Percentiles rank a stretch among this genome's conserved stretches.
Evolutionary conservation across 2,797 vertebrate genomes (phyloP).

Genomic region (Channa striata): DNA sequence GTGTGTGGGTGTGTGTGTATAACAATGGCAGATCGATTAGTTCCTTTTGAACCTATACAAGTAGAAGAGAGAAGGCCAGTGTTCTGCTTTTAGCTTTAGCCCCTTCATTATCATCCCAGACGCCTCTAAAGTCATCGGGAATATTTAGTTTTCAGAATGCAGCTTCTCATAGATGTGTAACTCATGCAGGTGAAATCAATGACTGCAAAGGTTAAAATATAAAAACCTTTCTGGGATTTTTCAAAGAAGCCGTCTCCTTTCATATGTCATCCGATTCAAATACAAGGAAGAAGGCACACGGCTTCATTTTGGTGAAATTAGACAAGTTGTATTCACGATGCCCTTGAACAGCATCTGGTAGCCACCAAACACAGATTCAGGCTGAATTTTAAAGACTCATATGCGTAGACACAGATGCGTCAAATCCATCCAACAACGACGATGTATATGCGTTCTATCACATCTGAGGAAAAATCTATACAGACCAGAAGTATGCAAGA

Average conservation of each 20-base stretch:
- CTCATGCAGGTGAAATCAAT: constrained; percentile 34
- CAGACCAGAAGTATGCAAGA: constrained; percentile 54
- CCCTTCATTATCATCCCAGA: constrained; percentile 7
- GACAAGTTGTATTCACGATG: constrained; percentile 28
- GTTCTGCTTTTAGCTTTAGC: constrained; percentile 12
- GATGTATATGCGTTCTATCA: constrained; percentile 44
- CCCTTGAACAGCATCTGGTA: constrained; percentile 37
- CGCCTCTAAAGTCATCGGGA: constrained; percentile 36
- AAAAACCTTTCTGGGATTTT: constrained; percentile 30
- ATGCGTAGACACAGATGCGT: constrained; percentile 11
- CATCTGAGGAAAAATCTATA: constrained; percentile 62
- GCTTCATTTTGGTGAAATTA: constrained; percentile 37
- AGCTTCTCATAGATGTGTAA: constrained; percentile 21
- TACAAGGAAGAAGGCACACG: constrained; percentile 4
- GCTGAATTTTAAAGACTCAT: constrained; percentile 34
- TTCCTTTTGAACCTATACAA: constrained; percentile 22
- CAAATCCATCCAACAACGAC: constrained; percentile 36
- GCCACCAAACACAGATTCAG: constrained; percentile 4
- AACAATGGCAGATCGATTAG: neutral
- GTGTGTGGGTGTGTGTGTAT: neutral
- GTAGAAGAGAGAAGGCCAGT: neutral
- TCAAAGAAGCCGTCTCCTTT: constrained; percentile 52
- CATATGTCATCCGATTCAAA: constrained; percentile 49
- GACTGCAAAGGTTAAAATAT: constrained; percentile 33
- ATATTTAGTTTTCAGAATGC: constrained; percentile 37